Evolutionary conservation across 2,797 vertebrate genomes (phyloP), one percentile per base, ranked within the genome.

Genomic region (Anableps anableps): DNA sequence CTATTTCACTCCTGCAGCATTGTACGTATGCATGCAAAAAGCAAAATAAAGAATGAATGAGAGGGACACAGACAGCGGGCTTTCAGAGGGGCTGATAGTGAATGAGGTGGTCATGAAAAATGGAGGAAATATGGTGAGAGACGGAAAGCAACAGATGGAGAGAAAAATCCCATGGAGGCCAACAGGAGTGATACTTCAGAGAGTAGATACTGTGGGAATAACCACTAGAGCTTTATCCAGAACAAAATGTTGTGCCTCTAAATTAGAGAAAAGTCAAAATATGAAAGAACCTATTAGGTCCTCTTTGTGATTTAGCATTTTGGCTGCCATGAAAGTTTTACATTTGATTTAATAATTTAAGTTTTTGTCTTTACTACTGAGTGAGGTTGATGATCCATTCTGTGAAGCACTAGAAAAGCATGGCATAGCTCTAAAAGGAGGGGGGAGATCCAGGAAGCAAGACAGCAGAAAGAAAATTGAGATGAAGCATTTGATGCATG

Each of bases 91-190:
- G 75, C 64, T 76, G 82, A 72, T 50, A 62, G 47, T 76, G 74
- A 76, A 53, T 74, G 75, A 36, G 73, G 76, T 14, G 81, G 74
- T 31, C 29, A 26, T 51, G 43, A n/a, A 55, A 71, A 76, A 48
- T 72, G 77, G 73, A 77, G 80, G 78, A 86, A 83, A 81, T 81
- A 81, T 43, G 87, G 81, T 89, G 92, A 93, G 83, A 93, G 91
- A 94, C 84, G 74, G 3, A 72, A 88, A 81, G 84, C 85, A 90
- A 89, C 93, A 95, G 93, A 94, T 94, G 92, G 90, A 91, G 85
- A 81, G 83, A 81, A 85, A 82, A 83, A 72, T 83, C 79, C 78
- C 84, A 50, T 38, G 81, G 81, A 86, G 83, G 78, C 81, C 58
- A 72, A 77, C 62, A 81, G 77, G 77, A 86, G 75, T 23, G 78